Percentiles rank a stretch among this genome's conserved stretches.
These are phyloP conservation scores for Rhinoderma darwinii DNA, from an alignment of 2,113 vertebrate species.

Conservation along the genomic window DNA sequence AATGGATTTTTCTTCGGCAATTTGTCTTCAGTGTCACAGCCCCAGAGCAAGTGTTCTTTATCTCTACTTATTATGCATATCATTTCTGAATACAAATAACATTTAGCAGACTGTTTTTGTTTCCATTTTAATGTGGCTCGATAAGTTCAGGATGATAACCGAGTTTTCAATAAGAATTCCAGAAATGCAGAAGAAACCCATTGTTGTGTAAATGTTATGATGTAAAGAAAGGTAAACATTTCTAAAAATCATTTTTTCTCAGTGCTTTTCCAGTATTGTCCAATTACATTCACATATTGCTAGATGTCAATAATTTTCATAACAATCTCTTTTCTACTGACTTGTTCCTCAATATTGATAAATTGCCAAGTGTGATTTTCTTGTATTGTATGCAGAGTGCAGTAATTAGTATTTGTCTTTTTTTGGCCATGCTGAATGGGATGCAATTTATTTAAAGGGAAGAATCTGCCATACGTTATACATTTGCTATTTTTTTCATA, in stretches of 20 bases:
- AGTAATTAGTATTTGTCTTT: neutral
- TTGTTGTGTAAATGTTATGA: neutral
- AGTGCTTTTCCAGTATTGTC: neutral
- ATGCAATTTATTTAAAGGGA: neutral
- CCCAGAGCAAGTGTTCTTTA: conserved; percentile 54
- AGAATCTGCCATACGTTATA: neutral
- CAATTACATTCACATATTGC: neutral
- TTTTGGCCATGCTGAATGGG: neutral
- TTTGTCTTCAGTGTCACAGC: conserved; percentile 58
- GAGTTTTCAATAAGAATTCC: neutral
- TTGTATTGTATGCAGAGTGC: neutral
- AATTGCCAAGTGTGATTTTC: neutral
- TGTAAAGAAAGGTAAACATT: too few species aligned
- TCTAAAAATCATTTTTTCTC: neutral
- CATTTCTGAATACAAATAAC: conserved; percentile 39
- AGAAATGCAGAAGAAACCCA: neutral
- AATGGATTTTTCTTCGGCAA: conserved; percentile 58
- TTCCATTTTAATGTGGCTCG: conserved; percentile 24
- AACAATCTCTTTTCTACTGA: neutral
- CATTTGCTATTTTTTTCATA: neutral
- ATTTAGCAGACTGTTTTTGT: conserved; percentile 6
- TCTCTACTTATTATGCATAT: conserved; percentile 53
- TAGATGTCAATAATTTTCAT: neutral
- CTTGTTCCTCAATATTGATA: conserved; percentile 6
- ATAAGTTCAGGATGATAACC: neutral